Conservation (phyloP, 2,113 vertebrate species). For the Hyperoodon ampullatus region DNA sequence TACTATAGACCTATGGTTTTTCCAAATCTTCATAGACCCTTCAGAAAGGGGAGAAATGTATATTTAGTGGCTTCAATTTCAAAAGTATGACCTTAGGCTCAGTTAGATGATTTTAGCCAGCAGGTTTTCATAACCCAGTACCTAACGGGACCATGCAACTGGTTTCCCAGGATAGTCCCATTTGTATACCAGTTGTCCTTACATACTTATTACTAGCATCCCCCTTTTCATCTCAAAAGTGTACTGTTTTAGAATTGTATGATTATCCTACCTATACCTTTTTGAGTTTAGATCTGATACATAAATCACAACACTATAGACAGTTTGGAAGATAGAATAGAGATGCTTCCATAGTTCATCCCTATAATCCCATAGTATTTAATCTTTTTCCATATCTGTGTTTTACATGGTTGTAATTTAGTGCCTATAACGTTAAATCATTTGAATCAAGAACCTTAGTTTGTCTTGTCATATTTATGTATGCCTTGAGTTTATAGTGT, state of each 20-base stretch:
- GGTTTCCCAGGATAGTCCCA: neutral
- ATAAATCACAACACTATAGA: neutral
- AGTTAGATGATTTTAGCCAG: neutral
- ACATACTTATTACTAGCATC: neutral
- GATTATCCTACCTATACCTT: neutral
- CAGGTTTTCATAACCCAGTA: neutral
- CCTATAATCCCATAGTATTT: neutral
- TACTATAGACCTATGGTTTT: slow-evolving; percentile 20
- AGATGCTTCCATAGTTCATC: neutral
- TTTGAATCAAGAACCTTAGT: neutral
- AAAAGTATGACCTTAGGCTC: neutral
- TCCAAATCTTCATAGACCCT: neutral
- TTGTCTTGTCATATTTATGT: neutral
- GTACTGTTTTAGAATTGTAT: neutral
- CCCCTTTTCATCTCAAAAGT: neutral
- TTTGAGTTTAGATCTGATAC: neutral
- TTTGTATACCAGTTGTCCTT: slow-evolving; percentile 9
- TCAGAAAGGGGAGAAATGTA: neutral
- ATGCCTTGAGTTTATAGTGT: slow-evolving; percentile 37
- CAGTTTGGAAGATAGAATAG: neutral
- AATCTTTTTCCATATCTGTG: neutral
- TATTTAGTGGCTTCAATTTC: neutral
- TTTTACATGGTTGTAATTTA: neutral
- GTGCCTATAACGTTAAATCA: neutral
- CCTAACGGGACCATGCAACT: neutral